These are phyloP conservation scores for Polydrusus pterygomalis DNA, from an alignment of 2,888 invertebrate species.

Conservation along the genomic window DNA sequence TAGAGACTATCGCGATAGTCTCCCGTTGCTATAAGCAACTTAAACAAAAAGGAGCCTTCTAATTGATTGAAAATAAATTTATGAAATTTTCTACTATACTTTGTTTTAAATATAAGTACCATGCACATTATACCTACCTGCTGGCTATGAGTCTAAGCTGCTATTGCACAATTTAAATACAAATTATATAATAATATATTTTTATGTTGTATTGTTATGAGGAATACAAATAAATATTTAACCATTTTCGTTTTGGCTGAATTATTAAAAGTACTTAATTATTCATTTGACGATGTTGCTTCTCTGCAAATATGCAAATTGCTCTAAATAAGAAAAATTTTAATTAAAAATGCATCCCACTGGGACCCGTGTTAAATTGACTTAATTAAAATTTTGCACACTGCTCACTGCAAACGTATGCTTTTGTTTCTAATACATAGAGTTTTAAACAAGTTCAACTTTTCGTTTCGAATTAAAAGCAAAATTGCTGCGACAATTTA, in stretches of 20 bases:
- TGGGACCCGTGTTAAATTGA: slow-evolving; percentile 17
- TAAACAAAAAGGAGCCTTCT: too few species aligned
- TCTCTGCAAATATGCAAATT: background rate
- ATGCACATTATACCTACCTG: too few species aligned
- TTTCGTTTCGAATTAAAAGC: background rate
- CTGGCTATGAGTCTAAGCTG: too few species aligned
- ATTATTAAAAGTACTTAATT: slow-evolving; percentile 9
- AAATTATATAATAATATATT: too few species aligned
- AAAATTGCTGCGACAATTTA: slow-evolving; percentile 14
- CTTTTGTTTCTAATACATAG: slow-evolving; percentile 23
- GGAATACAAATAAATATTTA: too few species aligned
- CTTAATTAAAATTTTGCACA: slow-evolving; percentile 33
- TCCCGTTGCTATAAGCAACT: too few species aligned
- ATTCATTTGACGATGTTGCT: slow-evolving; percentile 1
- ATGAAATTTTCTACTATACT: too few species aligned
- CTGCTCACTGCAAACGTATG: slow-evolving; percentile 10
- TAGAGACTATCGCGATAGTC: too few species aligned
- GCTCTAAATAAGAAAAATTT: slow-evolving; percentile 29
- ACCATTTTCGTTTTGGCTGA: background rate
- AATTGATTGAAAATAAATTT: too few species aligned
- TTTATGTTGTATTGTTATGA: too few species aligned
- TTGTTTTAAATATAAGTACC: too few species aligned
- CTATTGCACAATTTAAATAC: too few species aligned
- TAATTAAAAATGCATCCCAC: slow-evolving; percentile 37
- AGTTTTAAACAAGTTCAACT: slow-evolving; percentile 27